Evolutionary conservation across 2,113 vertebrate species (phyloP).

Genomic region (Rousettus leschenaultii): DNA sequence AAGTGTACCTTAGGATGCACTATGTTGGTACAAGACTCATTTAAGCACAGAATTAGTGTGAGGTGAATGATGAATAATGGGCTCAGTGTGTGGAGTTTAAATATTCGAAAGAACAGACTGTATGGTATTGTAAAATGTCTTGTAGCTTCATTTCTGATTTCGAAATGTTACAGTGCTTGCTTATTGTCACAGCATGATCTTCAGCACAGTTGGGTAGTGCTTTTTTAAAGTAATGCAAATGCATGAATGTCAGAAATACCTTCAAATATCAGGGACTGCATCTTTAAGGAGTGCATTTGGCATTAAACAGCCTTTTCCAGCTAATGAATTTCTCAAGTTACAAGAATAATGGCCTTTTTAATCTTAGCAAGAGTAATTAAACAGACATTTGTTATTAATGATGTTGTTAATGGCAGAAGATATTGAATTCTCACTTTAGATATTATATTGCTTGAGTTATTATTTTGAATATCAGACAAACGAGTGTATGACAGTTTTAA

Average conservation of each 20-base stretch:
- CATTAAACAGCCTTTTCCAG: conserved; percentile 81
- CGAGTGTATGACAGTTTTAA: conserved; percentile 65
- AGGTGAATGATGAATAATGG: conserved; percentile 25
- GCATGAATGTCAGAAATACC: conserved; percentile 68
- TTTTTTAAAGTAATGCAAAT: conserved; percentile 76
- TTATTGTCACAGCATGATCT: conserved; percentile 70
- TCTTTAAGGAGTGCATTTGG: conserved; percentile 81
- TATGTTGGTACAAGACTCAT: conserved; percentile 18
- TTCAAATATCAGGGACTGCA: conserved; percentile 72
- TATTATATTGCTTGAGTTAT: conserved; percentile 72
- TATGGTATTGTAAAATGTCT: conserved; percentile 31
- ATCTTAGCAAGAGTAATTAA: conserved; percentile 87
- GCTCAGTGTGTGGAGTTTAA: conserved; percentile 44
- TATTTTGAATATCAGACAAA: conserved; percentile 74
- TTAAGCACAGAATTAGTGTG: conserved; percentile 29
- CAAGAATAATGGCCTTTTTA: conserved; percentile 86
- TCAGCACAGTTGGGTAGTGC: conserved; percentile 54
- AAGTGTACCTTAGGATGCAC: conserved; percentile 47
- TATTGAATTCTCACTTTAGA: conserved; percentile 82
- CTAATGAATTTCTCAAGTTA: conserved; percentile 85
- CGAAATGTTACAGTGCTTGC: conserved; percentile 66
- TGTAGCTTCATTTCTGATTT: conserved; percentile 62
- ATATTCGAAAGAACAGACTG: conserved; percentile 61
- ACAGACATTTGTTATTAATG: conserved; percentile 87
- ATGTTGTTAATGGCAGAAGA: conserved; percentile 85